Percentiles rank a stretch among this genome's conserved stretches.
Evolutionary conservation across 2,888 invertebrate species (phyloP).

Genomic region (Athalia cordata): DNA sequence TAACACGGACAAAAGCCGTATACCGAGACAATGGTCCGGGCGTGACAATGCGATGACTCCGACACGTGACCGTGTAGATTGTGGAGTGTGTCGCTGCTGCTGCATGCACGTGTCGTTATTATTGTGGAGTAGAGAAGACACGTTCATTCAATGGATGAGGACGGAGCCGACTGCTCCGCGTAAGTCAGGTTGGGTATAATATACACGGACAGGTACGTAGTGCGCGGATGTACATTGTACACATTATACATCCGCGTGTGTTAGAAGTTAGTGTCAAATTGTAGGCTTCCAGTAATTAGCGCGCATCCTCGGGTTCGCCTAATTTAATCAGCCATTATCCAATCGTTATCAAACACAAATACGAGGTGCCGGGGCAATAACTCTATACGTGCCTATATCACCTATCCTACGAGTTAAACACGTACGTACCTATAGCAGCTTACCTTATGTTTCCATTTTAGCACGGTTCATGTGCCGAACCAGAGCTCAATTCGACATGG

Average conservation of each 20-base stretch:
- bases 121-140: slow-evolving; percentile 6
- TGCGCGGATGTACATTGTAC: no score
- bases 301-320: background rate
- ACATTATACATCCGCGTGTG: background rate
- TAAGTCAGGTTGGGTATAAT: background rate
- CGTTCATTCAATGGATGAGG: background rate
- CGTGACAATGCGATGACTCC: slow-evolving; percentile 6
- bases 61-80: background rate
- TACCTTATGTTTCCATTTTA: no score
- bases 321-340: slow-evolving; percentile 14
- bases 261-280: slow-evolving; percentile 19
- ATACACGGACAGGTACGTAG: background rate
- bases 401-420: background rate
- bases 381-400: background rate
- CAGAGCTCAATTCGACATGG: no score
- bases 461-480: no score
- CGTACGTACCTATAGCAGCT: no score
- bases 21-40: slow-evolving; percentile 28
- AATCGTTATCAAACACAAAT: slow-evolving; percentile 18
- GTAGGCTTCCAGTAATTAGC: slow-evolving; percentile 20
- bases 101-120: slow-evolving; percentile 20
- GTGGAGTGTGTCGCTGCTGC: background rate
- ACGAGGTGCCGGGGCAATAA: background rate
- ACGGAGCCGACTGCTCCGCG: background rate
- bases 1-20: slow-evolving; percentile 24